Conservation (phyloP, 2,888 invertebrate genomes). For the Ennomos fuscantarius region DNA sequence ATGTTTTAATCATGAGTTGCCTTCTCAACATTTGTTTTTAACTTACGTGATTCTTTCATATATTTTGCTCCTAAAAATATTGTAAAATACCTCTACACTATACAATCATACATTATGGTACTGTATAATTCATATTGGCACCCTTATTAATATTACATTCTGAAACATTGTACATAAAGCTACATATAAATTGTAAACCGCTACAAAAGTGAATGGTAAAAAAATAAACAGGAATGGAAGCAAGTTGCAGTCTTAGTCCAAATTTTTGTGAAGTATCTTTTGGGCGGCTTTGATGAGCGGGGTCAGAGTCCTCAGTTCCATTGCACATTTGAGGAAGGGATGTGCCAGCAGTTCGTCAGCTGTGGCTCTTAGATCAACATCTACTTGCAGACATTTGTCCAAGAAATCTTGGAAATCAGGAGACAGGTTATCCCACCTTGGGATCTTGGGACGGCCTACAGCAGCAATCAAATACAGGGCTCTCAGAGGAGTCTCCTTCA, state of each 20-base stretch:
- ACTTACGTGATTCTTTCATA: slow-evolving; percentile 4
- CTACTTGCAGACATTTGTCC: slow-evolving; percentile 94
- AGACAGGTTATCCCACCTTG: slow-evolving; percentile 92
- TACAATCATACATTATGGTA: slow-evolving; percentile 10
- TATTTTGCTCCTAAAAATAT: slow-evolving; percentile 4
- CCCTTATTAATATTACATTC: slow-evolving; percentile 41
- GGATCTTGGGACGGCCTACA: slow-evolving; percentile 96
- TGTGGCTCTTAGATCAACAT: slow-evolving; percentile 91
- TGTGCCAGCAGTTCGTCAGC: slow-evolving; percentile 92
- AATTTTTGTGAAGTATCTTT: slow-evolving; percentile 89
- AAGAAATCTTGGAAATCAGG: slow-evolving; percentile 92
- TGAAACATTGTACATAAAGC: slow-evolving; percentile 49
- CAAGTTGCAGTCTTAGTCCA: slow-evolving; percentile 66
- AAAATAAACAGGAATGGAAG: slow-evolving; percentile 58
- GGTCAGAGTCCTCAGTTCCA: slow-evolving; percentile 92
- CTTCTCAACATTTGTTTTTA: no score
- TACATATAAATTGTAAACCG: slow-evolving; percentile 54
- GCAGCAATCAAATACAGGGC: slow-evolving; percentile 98
- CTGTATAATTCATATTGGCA: slow-evolving; percentile 53
- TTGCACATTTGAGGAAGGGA: slow-evolving; percentile 91
- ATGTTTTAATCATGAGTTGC: not conserved
- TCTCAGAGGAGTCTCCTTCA: slow-evolving; percentile 96
- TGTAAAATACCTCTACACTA: slow-evolving; percentile 2
- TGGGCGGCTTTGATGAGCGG: slow-evolving; percentile 97
- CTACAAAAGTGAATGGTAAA: slow-evolving; percentile 61